Evolutionary conservation across 2,797 vertebrate species (phyloP), one percentile per base, ranked within the genome.

Genomic region (Melanotaenia trifasciata): DNA sequence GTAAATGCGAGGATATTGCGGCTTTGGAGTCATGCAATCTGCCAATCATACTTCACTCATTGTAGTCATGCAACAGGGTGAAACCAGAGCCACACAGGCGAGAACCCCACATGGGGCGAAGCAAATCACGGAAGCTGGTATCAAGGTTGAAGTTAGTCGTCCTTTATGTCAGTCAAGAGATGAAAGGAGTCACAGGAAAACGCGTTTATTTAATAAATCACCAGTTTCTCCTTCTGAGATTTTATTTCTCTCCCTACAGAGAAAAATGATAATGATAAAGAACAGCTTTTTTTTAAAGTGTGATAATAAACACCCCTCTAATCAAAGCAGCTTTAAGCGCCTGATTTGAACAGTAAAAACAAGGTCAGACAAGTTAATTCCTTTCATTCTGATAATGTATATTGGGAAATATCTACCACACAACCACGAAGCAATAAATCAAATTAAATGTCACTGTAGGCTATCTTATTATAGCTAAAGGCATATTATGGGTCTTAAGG

Each of bases 11-110:
- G 83, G 90, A 92, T 90, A 90, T 89, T 77, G 84, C 82, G 87
- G 89, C 89, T 94, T 92, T 93, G 85, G 84, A 91, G 91, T 93
- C 92, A 93, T 93, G 93, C 92, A 92, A 93, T 93, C 86, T 90
- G 89, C 88, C 85, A 92, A 82, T 93, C 89, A 90, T 81, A 84
- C 78, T 91, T 87, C 88, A 84, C 75, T 87, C 75, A 64, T 57
- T 66, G 83, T 84, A 89, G 88, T 90, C 91, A 94, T 90, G 91
- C 82, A 90, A 90, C 84, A 64, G 79, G 57, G 66, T 61, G 71
- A 79, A 72, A 79, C 81, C 71, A 47, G 54, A 56, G 71, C 59
- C 74, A 67, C 78, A 80, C 77, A 77, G 72, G 60, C 71, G 50
- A 81, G 63, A 72, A 70, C 74, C 78, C 78, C 76, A 83, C 76